Evolutionary conservation across 2,113 vertebrate genomes (phyloP).

Genomic region (Bos indicus): DNA sequence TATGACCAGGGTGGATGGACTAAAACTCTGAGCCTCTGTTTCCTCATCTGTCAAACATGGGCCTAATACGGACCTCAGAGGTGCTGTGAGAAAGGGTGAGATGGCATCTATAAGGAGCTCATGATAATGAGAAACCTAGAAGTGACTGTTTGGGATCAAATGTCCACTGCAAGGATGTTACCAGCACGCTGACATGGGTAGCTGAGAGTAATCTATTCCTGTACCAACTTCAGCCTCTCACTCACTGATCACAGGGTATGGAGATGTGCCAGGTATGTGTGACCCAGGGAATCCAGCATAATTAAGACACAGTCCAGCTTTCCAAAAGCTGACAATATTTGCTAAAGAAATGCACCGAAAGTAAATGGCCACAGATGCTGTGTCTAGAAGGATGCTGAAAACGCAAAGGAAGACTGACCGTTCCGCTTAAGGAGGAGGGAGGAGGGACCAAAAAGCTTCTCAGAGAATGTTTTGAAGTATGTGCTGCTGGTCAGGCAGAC

Average conservation of each 20-base stretch:
- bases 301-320: neutral
- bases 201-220: no score
- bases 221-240: no score
- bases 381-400: neutral
- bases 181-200: rapidly evolving
- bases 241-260: rapidly evolving
- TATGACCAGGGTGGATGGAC: neutral
- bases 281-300: neutral
- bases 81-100: neutral
- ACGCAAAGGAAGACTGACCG: neutral
- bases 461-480: neutral
- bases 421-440: neutral
- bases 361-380: neutral
- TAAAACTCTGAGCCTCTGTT: neutral
- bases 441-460: neutral
- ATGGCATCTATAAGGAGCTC: neutral
- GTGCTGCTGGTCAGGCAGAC: neutral
- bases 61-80: neutral
- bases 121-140: neutral
- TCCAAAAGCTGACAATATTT: neutral
- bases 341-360: neutral
- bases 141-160: neutral
- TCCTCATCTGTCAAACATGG: neutral
- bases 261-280: rapidly evolving
- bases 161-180: neutral